Evolutionary conservation across 2,797 vertebrate genomes (phyloP), one percentile per base, ranked within the genome.

Genomic region (Typhlichthys subterraneus): DNA sequence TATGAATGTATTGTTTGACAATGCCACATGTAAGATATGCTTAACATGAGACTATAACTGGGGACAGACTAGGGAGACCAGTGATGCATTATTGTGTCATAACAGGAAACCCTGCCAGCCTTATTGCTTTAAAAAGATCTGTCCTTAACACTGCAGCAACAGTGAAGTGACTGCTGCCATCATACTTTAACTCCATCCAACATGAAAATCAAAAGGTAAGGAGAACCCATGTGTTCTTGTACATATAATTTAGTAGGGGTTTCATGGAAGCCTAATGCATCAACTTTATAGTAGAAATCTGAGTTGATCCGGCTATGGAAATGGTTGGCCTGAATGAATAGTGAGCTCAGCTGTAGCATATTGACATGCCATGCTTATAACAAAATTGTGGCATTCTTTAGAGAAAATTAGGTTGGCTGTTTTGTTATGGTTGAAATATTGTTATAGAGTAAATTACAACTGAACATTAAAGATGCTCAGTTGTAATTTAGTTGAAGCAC

Each of bases 201-300:
- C 46, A 82, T 79, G 70, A 81, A 80, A 80, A 75, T 70, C 19
- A 73, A 69, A 78, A 86, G 85, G 84, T 86, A 88, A 80, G 86
- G 62, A 53, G 23, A 29, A 4, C 23, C 23, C 2, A 1, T 46
- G 0, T 14, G 3, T 8, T 56, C 23, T 29, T 17, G 17, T 33
- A 42, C 38, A 7, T 42, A 8, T 42, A 1, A 42, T 42, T 42
- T 42, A 42, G 38, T 54, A n/a, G 42, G 3, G 31, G 33, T 10
- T 42, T 42, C 38, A 1, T 42, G 38, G 38, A 6, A 9, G 9
- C 38, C 38, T 7, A 8, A 42, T 42, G 38, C 38, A 42, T 42
- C 38, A 42, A 42, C 56, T 11, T 61, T 46, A n/a, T 65, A 14
- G 65, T 60, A 14, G 47, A 48, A 48, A 48, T 12, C n/a, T 52